Conservation (phyloP, 2,888 invertebrate genomes). For the Aphodius granarius region DNA sequence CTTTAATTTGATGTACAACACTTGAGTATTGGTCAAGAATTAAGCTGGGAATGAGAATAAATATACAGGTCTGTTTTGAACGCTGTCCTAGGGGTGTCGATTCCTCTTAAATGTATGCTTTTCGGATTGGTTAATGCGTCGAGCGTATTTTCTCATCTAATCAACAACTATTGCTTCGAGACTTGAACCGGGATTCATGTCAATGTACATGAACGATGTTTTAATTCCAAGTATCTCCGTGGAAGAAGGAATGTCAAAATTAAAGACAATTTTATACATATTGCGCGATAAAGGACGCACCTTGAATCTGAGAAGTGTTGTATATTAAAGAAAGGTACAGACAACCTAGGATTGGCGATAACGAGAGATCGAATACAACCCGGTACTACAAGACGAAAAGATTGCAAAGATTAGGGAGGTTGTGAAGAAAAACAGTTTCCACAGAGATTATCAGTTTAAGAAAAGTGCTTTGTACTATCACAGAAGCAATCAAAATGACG, state of each 20-base stretch:
- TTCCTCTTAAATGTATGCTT: conserved; percentile 37
- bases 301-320: conserved; percentile 20
- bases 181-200: neutral
- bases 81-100: too few relatives aligned
- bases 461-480: conserved; percentile 9
- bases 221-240: conserved; percentile 22
- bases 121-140: conserved; percentile 43
- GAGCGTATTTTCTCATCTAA: conserved; percentile 38
- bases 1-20: too few relatives aligned
- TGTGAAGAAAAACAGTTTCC: conserved; percentile 1
- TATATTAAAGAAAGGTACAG: conserved; percentile 27
- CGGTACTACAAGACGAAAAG: conserved; percentile 19
- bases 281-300: neutral
- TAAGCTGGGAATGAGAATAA: too few relatives aligned
- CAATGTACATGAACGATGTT: conserved; percentile 29
- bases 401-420: conserved; percentile 4
- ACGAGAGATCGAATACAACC: conserved; percentile 28
- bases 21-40: too few relatives aligned
- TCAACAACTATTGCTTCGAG: conserved; percentile 21
- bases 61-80: too few relatives aligned
- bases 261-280: neutral
- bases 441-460: conserved; percentile 15
- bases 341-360: conserved; percentile 32
- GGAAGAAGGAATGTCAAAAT: conserved; percentile 15
- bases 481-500: conserved; percentile 33